Evolutionary conservation across 2,113 vertebrate species (phyloP).

Genomic region (Rousettus leschenaultii): DNA sequence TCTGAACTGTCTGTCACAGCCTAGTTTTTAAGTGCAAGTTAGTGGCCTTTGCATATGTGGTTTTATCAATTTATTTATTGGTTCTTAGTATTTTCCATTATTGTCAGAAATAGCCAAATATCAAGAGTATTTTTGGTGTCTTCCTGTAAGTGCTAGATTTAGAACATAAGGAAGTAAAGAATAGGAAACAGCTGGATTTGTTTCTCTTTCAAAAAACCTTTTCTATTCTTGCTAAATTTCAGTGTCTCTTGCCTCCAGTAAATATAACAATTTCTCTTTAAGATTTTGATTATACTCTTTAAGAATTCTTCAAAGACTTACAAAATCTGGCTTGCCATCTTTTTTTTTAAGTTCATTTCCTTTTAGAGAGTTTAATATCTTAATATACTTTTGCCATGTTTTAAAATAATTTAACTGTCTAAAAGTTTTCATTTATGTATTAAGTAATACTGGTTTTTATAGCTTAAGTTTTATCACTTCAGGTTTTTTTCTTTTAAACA

Average conservation of each 20-base stretch:
- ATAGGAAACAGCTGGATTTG: constrained; percentile 50
- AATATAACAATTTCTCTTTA: constrained; percentile 3
- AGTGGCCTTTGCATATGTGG: not conserved
- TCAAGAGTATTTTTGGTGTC: constrained; percentile 35
- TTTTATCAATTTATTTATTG: constrained; percentile 35
- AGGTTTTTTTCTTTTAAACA: constrained; percentile 21
- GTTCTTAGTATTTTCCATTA: constrained; percentile 19
- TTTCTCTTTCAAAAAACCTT: constrained; percentile 16
- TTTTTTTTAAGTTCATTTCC: not conserved
- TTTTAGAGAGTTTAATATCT: not conserved
- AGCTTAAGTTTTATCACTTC: not conserved
- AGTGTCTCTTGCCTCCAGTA: constrained; percentile 26
- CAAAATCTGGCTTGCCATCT: not conserved
- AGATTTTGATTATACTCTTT: constrained; percentile 17
- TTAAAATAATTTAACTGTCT: constrained; percentile 28
- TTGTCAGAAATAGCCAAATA: constrained; percentile 49
- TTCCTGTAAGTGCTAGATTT: constrained; percentile 54
- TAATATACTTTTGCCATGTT: not conserved
- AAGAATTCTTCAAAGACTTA: constrained; percentile 33
- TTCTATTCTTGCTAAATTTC: constrained; percentile 44
- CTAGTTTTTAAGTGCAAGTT: not conserved
- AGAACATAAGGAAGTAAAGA: constrained; percentile 41
- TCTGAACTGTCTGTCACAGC: not conserved
- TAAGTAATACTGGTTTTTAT: constrained; percentile 35
- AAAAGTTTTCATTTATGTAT: not conserved